A percentile compares a stretch with the other conserved stretches of the same genome.
Conservation (phyloP, 2,797 vertebrate species). For the Lepilemur ruficaudatus region DNA sequence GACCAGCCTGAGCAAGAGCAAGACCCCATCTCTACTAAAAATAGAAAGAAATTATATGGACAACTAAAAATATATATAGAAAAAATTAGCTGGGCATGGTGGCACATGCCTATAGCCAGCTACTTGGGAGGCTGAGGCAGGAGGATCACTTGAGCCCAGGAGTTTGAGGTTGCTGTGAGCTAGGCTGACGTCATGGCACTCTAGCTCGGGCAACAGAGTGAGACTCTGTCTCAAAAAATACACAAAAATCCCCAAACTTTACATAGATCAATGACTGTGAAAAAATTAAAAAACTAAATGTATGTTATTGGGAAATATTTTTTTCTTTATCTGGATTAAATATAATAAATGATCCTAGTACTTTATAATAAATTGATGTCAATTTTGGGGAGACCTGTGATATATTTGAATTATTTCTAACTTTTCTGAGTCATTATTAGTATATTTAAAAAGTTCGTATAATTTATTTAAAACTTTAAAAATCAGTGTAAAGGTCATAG, state of each 20-base stretch:
- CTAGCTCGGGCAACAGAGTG: too few species aligned
- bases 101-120: too few species aligned
- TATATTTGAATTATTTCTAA: slow-evolving; percentile 15
- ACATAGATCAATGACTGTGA: not conserved
- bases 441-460: not conserved
- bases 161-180: too few species aligned
- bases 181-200: too few species aligned
- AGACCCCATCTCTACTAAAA: too few species aligned
- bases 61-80: too few species aligned
- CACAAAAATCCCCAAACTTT: not conserved
- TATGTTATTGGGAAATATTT: not conserved
- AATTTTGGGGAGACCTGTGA: not conserved
- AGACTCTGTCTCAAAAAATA: too few species aligned
- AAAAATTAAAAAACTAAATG: not conserved
- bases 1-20: too few species aligned
- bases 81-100: too few species aligned
- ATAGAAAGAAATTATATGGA: too few species aligned
- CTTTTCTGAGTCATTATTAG: not conserved
- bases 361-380: not conserved
- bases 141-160: too few species aligned
- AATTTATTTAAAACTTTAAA: not conserved
- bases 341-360: not conserved
- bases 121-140: too few species aligned
- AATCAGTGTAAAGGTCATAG: not conserved
- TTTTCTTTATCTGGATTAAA: slow-evolving; percentile 11